Evolutionary conservation across 2,888 invertebrate species (phyloP).

Genomic region (Pachliopta kotzebuea): DNA sequence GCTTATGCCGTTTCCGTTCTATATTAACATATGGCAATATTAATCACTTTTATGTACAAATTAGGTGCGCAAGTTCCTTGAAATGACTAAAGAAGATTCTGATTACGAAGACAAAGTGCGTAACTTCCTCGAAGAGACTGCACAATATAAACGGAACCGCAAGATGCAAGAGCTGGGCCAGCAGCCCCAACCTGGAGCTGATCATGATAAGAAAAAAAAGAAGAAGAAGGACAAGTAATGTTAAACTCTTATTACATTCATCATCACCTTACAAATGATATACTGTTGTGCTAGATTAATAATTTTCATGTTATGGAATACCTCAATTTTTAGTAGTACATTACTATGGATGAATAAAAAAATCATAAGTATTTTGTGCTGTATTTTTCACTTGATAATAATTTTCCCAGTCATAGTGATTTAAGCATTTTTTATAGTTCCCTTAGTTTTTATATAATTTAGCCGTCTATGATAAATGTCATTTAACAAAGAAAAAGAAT

Average conservation of each 20-base stretch:
- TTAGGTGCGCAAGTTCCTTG: slow-evolving; percentile 86
- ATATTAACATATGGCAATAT: background rate
- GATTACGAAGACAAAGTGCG: slow-evolving; percentile 93
- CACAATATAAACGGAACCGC: slow-evolving; percentile 87
- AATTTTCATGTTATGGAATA: too few relatives aligned
- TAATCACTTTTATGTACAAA: background rate
- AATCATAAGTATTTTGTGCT: too few relatives aligned
- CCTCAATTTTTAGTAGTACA: too few relatives aligned
- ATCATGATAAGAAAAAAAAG: slow-evolving; percentile 75
- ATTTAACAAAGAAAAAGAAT: too few relatives aligned
- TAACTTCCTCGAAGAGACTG: slow-evolving; percentile 91
- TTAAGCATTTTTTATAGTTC: too few relatives aligned
- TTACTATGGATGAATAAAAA: too few relatives aligned
- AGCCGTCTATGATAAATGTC: too few relatives aligned
- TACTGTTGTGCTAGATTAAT: too few relatives aligned
- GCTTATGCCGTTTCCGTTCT: background rate
- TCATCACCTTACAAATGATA: background rate
- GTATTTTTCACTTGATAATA: too few relatives aligned
- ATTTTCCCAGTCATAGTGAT: too few relatives aligned
- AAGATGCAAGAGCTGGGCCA: slow-evolving; percentile 84
- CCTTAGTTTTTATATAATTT: too few relatives aligned
- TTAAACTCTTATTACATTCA: background rate
- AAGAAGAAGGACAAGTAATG: slow-evolving; percentile 79
- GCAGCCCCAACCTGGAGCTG: slow-evolving; percentile 72
- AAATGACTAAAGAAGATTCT: slow-evolving; percentile 90